Percentiles rank a stretch among this genome's conserved stretches.
These are phyloP conservation scores for Globodera rostochiensis DNA, from an alignment of 1,140 invertebrate species.

Conservation along the genomic window DNA sequence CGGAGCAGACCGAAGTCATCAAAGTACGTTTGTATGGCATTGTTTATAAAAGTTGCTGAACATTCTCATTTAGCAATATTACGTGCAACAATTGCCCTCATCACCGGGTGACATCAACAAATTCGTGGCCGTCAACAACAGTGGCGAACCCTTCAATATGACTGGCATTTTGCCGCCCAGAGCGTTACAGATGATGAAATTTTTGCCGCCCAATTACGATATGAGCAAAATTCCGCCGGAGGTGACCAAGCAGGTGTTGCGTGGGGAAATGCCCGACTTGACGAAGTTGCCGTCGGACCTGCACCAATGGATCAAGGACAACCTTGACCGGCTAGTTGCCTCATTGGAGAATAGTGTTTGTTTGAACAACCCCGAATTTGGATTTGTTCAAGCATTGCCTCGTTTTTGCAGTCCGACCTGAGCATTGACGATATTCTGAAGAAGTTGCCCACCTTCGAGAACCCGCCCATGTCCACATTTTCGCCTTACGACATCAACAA, in stretches of 20 bases:
- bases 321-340: slow-evolving; percentile 53
- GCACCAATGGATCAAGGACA: slow-evolving; percentile 56
- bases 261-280: slow-evolving; percentile 60
- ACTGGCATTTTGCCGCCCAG: slow-evolving; percentile 42
- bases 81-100: slow-evolving; percentile 46
- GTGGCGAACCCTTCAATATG: slow-evolving; percentile 5
- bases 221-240: slow-evolving; percentile 57
- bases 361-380: slow-evolving; percentile 13
- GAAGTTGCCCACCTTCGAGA: slow-evolving; percentile 61
- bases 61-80: slow-evolving; percentile 47
- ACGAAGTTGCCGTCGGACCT: slow-evolving; percentile 54
- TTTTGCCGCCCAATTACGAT: slow-evolving; percentile 61
- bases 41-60: neutral
- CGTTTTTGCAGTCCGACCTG: slow-evolving; percentile 44
- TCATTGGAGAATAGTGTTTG: slow-evolving; percentile 38
- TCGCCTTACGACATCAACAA: slow-evolving; percentile 63
- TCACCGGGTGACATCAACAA: neutral
- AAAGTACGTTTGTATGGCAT: slow-evolving; percentile 36
- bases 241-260: slow-evolving; percentile 53
- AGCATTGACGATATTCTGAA: slow-evolving; percentile 58
- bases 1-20: slow-evolving; percentile 49
- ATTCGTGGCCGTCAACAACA: slow-evolving; percentile 1
- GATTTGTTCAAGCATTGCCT: slow-evolving; percentile 1
- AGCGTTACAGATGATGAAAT: slow-evolving; percentile 54
- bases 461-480: slow-evolving; percentile 53